A percentile compares a stretch with the other conserved stretches of the same genome.
Conservation (phyloP, 2,113 vertebrate species). For the Amblyornis subalaris region DNA sequence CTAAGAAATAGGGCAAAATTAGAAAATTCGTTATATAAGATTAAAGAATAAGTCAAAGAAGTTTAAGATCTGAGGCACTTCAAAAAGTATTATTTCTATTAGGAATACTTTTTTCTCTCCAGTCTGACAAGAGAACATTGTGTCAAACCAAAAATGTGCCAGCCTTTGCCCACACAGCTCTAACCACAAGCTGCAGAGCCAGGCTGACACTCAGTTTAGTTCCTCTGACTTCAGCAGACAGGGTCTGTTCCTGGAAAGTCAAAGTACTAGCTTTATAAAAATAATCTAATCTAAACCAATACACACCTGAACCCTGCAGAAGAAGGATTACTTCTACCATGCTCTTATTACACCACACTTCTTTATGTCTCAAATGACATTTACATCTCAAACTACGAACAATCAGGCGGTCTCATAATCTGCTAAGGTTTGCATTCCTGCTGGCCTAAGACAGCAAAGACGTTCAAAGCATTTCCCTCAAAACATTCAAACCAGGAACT, state of each 20-base stretch:
- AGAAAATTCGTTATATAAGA: not conserved
- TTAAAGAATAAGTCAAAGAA: not conserved
- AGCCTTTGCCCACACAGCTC: not conserved
- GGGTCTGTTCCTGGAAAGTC: not conserved
- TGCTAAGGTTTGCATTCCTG: not conserved
- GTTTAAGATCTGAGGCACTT: not conserved
- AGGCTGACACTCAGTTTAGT: not conserved
- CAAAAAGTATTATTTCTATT: not conserved
- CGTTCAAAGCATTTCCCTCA: not conserved
- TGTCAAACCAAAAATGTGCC: not conserved
- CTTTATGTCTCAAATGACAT: not conserved
- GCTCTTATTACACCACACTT: not conserved
- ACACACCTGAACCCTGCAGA: not conserved
- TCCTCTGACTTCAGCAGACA: not conserved
- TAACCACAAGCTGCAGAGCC: not conserved
- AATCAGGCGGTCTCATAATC: not conserved
- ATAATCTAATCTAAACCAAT: not conserved
- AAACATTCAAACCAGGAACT: not conserved
- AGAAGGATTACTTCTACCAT: not conserved
- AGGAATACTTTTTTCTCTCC: not conserved
- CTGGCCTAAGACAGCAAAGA: not conserved
- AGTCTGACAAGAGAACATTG: not conserved
- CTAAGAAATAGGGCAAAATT: not conserved
- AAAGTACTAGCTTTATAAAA: not conserved
- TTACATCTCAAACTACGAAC: not conserved